Base-by-base conservation (phyloP, 2,797 vertebrate genomes). In the Tragelaphus oryx region DNA sequence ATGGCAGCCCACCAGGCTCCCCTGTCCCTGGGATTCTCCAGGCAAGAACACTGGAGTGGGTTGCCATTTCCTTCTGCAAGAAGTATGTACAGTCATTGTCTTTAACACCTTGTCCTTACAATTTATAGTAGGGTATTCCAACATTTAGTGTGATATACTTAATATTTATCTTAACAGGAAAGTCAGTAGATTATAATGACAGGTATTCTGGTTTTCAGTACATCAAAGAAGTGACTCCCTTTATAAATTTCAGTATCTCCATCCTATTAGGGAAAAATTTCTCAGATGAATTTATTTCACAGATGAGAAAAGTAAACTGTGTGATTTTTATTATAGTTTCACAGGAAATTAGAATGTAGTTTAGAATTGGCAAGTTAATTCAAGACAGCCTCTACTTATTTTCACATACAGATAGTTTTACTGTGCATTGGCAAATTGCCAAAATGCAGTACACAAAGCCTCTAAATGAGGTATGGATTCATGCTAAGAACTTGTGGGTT, bases 321-420 rank as follows among this genome's bases (percentile, higher is more conserved):
- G 28, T 78, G 6, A 76, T 88, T 13, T 85, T 87, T 91, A 55
- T 62, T 86, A 68, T 74, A 4, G 17, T 82, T 95, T 89, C 2
- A 75, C 33, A 57, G n/a, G 10, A 93, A 93, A 78, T 81, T 82
- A 54, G 46, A 84, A 91, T 76, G 3, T 74, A 10, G 12, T 84
- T 71, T 76, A 80, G 24, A 3, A 74, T 30, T 68, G 68, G 94
- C 26, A 96, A 50, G 3, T 94, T 91, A 94, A 82, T 90, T 93
- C 33, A 87, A 80, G 10, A 57, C 1, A 33, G 4, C 1, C 33
- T 79, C 91, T 71, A 71, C 37, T 94, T 52, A 93, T 60, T 94
- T 93, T 91, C 33, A 37, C 8, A 28, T 75, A 16, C 4, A 82
- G 65, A 91, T 52, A 60, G 50, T 89, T 93, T 90, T 79, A 54